These are phyloP conservation scores for Hemichromis elongatus DNA, from an alignment of 2,113 vertebrate genomes.

Conservation along the genomic window DNA sequence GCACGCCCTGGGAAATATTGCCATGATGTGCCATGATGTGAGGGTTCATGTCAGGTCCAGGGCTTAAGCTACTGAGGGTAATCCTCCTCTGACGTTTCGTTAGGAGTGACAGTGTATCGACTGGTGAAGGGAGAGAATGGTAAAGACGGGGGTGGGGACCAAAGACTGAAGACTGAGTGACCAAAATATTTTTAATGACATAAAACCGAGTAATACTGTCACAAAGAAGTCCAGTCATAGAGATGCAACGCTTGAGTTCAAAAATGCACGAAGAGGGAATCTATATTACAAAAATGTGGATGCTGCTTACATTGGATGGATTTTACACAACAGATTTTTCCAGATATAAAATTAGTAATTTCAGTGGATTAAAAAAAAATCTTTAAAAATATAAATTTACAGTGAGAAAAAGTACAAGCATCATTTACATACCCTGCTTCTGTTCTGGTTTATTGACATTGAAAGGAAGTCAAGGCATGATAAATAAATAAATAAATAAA, in stretches of 20 bases:
- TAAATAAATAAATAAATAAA: too few species aligned
- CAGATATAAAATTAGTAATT: background rate
- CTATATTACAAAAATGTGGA: background rate
- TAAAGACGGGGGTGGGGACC: background rate
- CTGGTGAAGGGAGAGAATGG: background rate
- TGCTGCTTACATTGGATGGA: background rate
- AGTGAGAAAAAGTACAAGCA: too few species aligned
- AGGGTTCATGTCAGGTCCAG: background rate
- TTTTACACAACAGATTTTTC: background rate
- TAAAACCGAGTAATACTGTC: background rate
- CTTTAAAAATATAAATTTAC: too few species aligned
- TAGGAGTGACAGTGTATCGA: background rate
- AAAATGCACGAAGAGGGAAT: background rate
- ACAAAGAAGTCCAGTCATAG: background rate
- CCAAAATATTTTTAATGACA: background rate
- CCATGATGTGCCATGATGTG: background rate
- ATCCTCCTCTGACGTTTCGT: conserved; percentile 13
- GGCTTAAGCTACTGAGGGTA: conserved; percentile 2
- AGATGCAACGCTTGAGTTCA: background rate
- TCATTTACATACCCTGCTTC: too few species aligned
- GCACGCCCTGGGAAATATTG: background rate
- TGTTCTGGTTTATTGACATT: too few species aligned
- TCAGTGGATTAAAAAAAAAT: background rate
- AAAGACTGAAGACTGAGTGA: background rate
- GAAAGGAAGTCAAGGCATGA: too few species aligned